Conservation (phyloP, 2,888 invertebrate species). For the Esperia sulphurella region DNA sequence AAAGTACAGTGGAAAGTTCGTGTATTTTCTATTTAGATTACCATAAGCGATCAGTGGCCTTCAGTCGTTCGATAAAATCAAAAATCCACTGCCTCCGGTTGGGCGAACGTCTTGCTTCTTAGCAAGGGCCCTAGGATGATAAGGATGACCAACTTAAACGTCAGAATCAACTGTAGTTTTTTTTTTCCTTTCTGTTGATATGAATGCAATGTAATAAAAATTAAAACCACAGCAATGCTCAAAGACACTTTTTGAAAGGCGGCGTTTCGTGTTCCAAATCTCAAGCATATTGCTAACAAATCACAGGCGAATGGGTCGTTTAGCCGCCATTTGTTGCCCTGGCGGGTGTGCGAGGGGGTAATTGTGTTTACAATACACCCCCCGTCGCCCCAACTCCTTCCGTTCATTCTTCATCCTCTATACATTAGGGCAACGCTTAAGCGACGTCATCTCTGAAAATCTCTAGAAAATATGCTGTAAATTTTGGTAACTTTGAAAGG, state of each 20-base stretch:
- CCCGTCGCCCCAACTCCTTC: conserved; percentile 40
- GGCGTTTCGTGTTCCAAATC: conserved; percentile 64
- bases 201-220: conserved; percentile 24
- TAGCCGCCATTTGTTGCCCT: conserved; percentile 72
- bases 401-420: conserved; percentile 68
- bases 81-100: too few species aligned
- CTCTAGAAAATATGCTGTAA: too few species aligned
- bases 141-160: too few species aligned
- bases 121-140: too few species aligned
- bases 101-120: too few species aligned
- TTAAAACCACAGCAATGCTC: conserved; percentile 31
- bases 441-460: conserved; percentile 63
- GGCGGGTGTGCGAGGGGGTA: conserved; percentile 42
- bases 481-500: too few species aligned
- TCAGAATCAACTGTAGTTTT: too few species aligned
- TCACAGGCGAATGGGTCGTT: conserved; percentile 76
- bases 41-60: too few species aligned
- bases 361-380: conserved; percentile 69
- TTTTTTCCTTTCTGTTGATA: too few species aligned
- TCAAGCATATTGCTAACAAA: conserved; percentile 78
- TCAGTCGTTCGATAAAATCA: too few species aligned
- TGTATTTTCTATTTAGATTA: too few species aligned
- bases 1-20: too few species aligned
- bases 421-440: conserved; percentile 63
- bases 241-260: conserved; percentile 55